Base-by-base conservation (phyloP, 64 coral and sea anemone genomes). In the Actinia tenebrosa region DNA sequence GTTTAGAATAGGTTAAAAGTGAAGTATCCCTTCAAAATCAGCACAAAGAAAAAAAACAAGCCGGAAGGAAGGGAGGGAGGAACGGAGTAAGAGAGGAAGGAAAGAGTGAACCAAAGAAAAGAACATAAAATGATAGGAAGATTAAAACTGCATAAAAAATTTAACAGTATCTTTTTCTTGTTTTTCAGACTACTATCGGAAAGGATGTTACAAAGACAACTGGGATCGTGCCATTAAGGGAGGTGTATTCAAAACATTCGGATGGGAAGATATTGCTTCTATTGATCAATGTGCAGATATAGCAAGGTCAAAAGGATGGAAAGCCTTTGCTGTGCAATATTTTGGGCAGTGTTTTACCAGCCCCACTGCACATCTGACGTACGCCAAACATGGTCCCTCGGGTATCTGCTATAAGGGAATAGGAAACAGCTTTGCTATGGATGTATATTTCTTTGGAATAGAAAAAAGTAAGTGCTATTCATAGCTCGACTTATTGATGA, bases 331-430 rank as follows among this genome's bases (percentile, higher is more conserved):
- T 26, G 69, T 75, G 2, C 23, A 75, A 26, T 75, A 75, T 30
- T 75, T 75, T 75, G 69, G 69, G 42, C 69, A 75, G 26, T 75
- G 69, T 25, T 75, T 75, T 75, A 75, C 69, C n/a, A 75, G 69
- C 10, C 26, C 69, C n/a, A 75, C n/a, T 10, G 69, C 69, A 5
- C 69, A 75, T 43, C 25, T 75, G 20, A 75, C 69, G 8, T 75
- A 75, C 20, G 69, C 25, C 0, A 75, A 25, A 75, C 27, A 75
- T 75, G 69, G 69, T 42, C 7, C n/a, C 2, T 75, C 69, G 0
- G 2, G 22, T 5, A 75, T 75, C 69, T 75, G 69, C 25, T 75
- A 75, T 26, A 42, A 75, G 11, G 69, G 69, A 15, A 75, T 75
- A 13, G 69, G 69, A 26, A 42, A 75, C 69, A 75, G 27, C 19